Base-by-base conservation (phyloP, 2,113 vertebrate genomes). In the Felis chaus region DNA sequence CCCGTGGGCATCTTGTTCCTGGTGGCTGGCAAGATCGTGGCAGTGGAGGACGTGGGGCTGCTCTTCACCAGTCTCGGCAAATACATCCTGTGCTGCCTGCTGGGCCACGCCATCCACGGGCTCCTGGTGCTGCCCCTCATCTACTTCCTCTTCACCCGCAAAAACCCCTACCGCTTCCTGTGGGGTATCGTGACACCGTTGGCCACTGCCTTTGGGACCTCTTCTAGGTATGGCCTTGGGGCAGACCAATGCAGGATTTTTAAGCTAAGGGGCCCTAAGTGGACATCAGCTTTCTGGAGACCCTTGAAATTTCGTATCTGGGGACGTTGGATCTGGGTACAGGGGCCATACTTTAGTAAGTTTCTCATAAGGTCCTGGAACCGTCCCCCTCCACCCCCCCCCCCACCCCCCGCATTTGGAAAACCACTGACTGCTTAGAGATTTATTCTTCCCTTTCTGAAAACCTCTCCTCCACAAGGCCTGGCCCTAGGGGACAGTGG, bases 1-100 rank as follows among this genome's bases (percentile, higher is more conserved):
- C 99, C 99, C 0, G 7, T 99, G 41, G 99, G 99, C 98, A 99
- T 99, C 98, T 98, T 99, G 99, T 99, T 99, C 98, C 98, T 99
- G 90, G 99, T 99, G 41, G 99, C 99, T 4, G 97, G 99, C 63
- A 99, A 99, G 98, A 99, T 99, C 1, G 98, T 99, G 69, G 99
- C 99, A 98, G 99, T 99, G 99, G 98, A 99, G 0, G 98, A 99
- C 0, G 99, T 99, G 6, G 96, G 86, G 0, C 10, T 27, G 2
- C 98, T 99, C 13, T 99, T 99, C 80, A 95, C 99, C 97, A 99
- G 98, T 68, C 98, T 99, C 13, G 99, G 99, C 36, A 99, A 99
- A 95, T 99, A 99, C 95, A 99, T 99, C 55, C 98, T 98, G 91
- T 99, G 99, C 98, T 99, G 99, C 73, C 91, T 99, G 2, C 68